Conservation (phyloP, 2,113 vertebrate species). For the Paratilapia polleni region DNA sequence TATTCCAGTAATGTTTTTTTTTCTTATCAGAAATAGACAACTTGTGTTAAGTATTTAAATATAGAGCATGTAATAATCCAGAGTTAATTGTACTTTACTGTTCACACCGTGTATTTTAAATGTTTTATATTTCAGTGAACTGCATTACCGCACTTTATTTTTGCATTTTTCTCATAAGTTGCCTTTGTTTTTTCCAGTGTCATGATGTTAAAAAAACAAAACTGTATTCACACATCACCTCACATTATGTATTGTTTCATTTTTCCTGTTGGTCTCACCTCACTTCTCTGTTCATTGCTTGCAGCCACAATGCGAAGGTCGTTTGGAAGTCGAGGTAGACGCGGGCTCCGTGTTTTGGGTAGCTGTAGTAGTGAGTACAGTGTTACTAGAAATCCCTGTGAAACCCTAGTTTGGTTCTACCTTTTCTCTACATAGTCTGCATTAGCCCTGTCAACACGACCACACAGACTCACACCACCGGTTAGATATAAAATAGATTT, state of each 20-base stretch:
- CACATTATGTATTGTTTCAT: constrained; percentile 56
- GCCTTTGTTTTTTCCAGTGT: constrained; percentile 25
- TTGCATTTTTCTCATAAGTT: constrained; percentile 18
- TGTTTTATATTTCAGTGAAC: constrained; percentile 9
- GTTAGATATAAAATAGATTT: not conserved
- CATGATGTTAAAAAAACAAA: constrained; percentile 18
- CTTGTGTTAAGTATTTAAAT: too few species aligned
- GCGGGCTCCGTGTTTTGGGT: constrained; percentile 83
- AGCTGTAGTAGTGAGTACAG: constrained; percentile 88
- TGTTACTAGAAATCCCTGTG: constrained; percentile 75
- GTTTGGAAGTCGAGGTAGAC: constrained; percentile 96
- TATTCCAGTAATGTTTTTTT: not conserved
- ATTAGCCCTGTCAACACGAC: constrained; percentile 39
- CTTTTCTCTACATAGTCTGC: constrained; percentile 46
- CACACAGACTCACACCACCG: constrained; percentile 28
- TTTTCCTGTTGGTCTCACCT: constrained; percentile 76
- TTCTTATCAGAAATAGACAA: too few species aligned
- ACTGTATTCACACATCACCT: constrained; percentile 33
- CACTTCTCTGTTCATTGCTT: constrained; percentile 88
- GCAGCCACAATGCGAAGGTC: constrained; percentile 92
- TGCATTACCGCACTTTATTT: not conserved
- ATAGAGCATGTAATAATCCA: not conserved
- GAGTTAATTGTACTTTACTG: constrained; percentile 31
- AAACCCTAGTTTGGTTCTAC: constrained; percentile 63
- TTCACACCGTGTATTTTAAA: constrained; percentile 34